Evolutionary conservation across 2,797 vertebrate species (phyloP), one percentile per base, ranked within the genome.

Genomic region (Rhinophrynus dorsalis): DNA sequence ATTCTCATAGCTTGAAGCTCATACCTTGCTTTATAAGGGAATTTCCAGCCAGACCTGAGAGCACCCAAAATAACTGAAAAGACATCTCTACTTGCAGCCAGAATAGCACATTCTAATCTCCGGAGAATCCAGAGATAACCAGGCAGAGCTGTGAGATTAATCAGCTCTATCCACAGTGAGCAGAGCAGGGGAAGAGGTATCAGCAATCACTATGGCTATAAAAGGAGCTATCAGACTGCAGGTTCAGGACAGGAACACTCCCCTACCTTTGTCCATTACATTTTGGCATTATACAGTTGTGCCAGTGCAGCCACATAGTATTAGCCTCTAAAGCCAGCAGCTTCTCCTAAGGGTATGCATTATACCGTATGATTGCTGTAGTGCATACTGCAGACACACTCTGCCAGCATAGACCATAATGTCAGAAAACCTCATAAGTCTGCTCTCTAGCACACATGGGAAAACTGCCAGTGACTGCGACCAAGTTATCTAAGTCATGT

Each of bases 1-100:
- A 38, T 56, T 37, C 38, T 27, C 12, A 26, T 30, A n/a, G 20
- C 54, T 35, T 15, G 6, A 20, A 35, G n/a, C 24, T 52, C 61
- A 65, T 66, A 59, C 61, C 69, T 72, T 65, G 54, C 69, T 72
- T 72, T 72, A 65, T 72, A 72, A 44, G 69, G 69, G 61, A 58
- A 66, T 65, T 59, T 52, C 6, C 11, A 65, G 44, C 11, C 23
- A 58, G 50, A 58, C 61, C 61, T 59, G 45, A 26, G 45, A 33
- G 54, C 21, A 58, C 45, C 61, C 35, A 58, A 65, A 65, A 72
- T 72, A 72, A 66, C 61, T 35, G 54, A 51, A 72, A 65, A 72
- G 61, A 40, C 62, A 63, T 37, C 48, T 40, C 37, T 42, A 44
- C 24, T 35, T 44, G 21, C 1, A 26, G 55, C 61, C 38, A 72